Base-by-base conservation (phyloP, 2,888 invertebrate genomes). In the Pollenia griseotomentosa region DNA sequence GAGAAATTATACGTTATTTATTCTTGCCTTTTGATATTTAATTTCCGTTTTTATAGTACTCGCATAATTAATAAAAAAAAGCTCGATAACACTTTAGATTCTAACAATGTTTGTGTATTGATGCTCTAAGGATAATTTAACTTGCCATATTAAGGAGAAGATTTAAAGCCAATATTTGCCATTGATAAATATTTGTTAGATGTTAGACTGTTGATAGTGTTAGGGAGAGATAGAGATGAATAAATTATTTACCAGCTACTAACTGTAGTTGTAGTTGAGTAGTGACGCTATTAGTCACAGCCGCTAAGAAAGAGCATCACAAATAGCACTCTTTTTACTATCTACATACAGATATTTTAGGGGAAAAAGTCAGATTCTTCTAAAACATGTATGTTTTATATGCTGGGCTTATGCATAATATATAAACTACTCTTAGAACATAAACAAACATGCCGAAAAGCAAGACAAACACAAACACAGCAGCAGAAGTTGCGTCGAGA, bases 371-470 rank as follows among this genome's bases (percentile, higher is more conserved):
- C 48, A 11, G 44, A 2, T 61, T 12, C 46, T 71, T 55, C 46
- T 63, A 75, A 80, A 79, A 75, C 84, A 80, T 85, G 79, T 70
- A 80, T 79, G 74, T 79, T 75, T 71, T 71, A 80, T 86, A 80
- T 86, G 75, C 83, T 79, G 80, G 75, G 70, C 75, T 86, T 83
- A 80, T 86, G 66, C 79, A 86, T 86, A 79, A 86, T 75, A 86
- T 83, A 86, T 86, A 75, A 80, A 80, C 74, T 74, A 71, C 80
- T 83, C 80, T 70, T 46, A 23, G 42, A 70, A 57, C 53, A 79
- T 74, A 86, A 33, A 80, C 70, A 79, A 79, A 86, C 80, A 77
- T 75, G 63, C 68, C 73, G 71, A 78, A 82, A 85, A 83, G 61
- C 68, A 84, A 70, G 53, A 53, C 12, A 80, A 80, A 85, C 61